phyloP scores from a whole-genome alignment of 1,140 invertebrate genomes.

The Agrilus planipennis region DNA sequence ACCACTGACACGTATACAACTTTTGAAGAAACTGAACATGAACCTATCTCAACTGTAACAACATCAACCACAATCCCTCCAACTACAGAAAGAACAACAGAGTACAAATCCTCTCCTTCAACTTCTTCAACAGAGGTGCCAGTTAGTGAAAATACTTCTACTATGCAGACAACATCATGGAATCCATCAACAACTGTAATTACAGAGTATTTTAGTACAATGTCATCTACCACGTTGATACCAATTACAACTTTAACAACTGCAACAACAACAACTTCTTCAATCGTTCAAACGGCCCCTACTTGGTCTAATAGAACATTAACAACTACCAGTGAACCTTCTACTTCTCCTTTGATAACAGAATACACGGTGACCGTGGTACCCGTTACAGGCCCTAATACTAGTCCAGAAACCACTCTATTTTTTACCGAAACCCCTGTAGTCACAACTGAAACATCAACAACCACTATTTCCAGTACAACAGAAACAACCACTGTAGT shows the following conservation, averaged over 20 bases:
- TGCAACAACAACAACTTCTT: conserved; percentile 13
- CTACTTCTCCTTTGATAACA: conserved; percentile 1
- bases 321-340: conserved; percentile 9
- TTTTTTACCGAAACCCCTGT: neutral
- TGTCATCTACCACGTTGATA: conserved; percentile 10
- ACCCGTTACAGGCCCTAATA: no score
- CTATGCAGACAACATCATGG: conserved; percentile 6
- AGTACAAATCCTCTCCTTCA: no score
- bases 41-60: neutral
- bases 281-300: conserved; percentile 15
- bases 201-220: conserved; percentile 1
- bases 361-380: no score
- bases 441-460: neutral
- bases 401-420: conserved; percentile 5
- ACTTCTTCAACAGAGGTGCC: conserved; percentile 15
- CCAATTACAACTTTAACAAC: conserved; percentile 16
- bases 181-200: conserved; percentile 2
- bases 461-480: conserved; percentile 2
- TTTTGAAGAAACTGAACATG: neutral
- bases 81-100: conserved; percentile 7
- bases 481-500: conserved; percentile 7
- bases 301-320: conserved; percentile 12
- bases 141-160: conserved; percentile 1
- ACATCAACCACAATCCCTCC: conserved; percentile 2
- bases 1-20: no score